A percentile compares a stretch with the other conserved stretches of the same genome.
Conservation (phyloP, 2,797 vertebrate species). For the Leptatherina wallacei region DNA sequence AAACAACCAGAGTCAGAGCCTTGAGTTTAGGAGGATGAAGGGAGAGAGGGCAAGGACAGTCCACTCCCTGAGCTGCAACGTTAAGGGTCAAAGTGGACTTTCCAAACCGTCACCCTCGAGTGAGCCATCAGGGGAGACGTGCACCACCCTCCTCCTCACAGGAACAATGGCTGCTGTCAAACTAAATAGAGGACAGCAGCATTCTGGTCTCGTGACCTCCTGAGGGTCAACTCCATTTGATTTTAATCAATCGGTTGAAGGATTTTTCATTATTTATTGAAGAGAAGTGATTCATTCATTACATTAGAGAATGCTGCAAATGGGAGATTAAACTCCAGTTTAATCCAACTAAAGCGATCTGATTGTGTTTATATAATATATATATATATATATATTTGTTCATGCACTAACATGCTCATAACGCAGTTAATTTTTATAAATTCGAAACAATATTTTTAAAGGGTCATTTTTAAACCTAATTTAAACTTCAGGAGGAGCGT, state of each 20-base stretch:
- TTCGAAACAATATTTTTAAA: background rate
- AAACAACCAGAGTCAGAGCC: constrained; percentile 44
- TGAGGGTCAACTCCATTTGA: constrained; percentile 54
- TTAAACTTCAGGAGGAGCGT: background rate
- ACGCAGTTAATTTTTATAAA: background rate
- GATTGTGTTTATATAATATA: background rate
- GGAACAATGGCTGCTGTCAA: constrained; percentile 64
- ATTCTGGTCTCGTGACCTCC: constrained; percentile 50
- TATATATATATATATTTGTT: too few species aligned
- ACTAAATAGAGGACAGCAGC: constrained; percentile 43
- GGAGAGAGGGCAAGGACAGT: constrained; percentile 5
- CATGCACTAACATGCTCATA: background rate
- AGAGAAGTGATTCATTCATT: constrained; percentile 31
- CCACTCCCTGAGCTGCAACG: constrained; percentile 34
- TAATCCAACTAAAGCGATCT: background rate
- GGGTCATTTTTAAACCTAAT: background rate
- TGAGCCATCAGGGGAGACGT: constrained; percentile 55
- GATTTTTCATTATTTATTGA: constrained; percentile 43
- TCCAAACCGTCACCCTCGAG: constrained; percentile 67
- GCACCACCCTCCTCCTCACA: constrained; percentile 37
- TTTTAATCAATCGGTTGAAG: constrained; percentile 52
- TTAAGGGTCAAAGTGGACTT: constrained; percentile 72
- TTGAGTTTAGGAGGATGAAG: constrained; percentile 14
- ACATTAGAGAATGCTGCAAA: constrained; percentile 5
- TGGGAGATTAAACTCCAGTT: background rate